These are phyloP conservation scores for Hedya salicella DNA, from an alignment of 2,888 invertebrate genomes.

Conservation along the genomic window DNA sequence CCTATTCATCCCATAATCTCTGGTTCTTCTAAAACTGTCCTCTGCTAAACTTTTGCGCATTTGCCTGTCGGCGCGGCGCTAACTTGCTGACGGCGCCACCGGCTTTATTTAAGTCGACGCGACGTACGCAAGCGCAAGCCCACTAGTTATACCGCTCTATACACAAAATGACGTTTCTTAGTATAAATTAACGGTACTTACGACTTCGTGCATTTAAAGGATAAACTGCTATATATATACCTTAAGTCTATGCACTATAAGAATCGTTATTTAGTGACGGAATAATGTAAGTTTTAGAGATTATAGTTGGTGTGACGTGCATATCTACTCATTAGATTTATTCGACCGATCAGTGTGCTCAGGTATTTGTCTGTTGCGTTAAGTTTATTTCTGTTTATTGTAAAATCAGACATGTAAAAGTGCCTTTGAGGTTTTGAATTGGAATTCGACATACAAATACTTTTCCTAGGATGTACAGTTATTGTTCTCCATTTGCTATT, in stretches of 20 bases:
- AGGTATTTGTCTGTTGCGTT: too few relatives aligned
- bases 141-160: too few relatives aligned
- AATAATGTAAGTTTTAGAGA: conserved; percentile 18
- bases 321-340: conserved; percentile 28
- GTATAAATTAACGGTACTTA: conserved; percentile 5
- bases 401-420: too few relatives aligned
- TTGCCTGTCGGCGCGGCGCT: conserved; percentile 22
- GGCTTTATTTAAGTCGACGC: conserved; percentile 28
- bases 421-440: too few relatives aligned
- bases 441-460: too few relatives aligned
- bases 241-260: conserved; percentile 17
- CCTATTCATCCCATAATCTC: too few relatives aligned
- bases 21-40: conserved; percentile 4
- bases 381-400: too few relatives aligned
- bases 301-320: conserved; percentile 12
- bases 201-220: background rate
- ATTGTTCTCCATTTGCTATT: background rate
- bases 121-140: background rate
- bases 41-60: conserved; percentile 22
- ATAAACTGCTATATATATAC: conserved; percentile 6
- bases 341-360: conserved; percentile 4
- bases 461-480: conserved; percentile 12
- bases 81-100: conserved; percentile 24
- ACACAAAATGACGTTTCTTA: too few relatives aligned
- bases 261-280: background rate